These are phyloP conservation scores for Helicoverpa assulta DNA, from an alignment of 2,888 invertebrate genomes.

Conservation along the genomic window DNA sequence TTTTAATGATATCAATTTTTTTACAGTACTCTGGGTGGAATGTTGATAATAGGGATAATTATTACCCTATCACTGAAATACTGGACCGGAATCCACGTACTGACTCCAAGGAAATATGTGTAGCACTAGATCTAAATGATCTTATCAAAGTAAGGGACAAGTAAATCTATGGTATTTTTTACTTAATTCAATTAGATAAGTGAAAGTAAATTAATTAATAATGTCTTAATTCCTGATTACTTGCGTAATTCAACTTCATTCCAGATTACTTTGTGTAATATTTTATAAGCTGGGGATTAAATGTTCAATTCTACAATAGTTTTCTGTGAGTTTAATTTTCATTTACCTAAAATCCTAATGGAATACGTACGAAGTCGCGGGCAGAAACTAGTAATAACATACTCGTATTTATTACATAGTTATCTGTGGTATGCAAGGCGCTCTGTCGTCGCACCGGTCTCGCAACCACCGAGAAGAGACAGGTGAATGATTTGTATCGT, in stretches of 20 bases:
- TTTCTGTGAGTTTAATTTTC: constrained; percentile 58
- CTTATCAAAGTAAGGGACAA: constrained; percentile 89
- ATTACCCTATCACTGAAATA: constrained; percentile 90
- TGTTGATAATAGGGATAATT: constrained; percentile 90
- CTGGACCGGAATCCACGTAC: constrained; percentile 88
- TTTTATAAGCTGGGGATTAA: constrained; percentile 87
- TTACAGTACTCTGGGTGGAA: constrained; percentile 91
- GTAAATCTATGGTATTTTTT: constrained; percentile 81
- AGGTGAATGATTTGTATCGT: too few relatives aligned
- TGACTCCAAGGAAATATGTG: constrained; percentile 89
- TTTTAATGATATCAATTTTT: constrained; percentile 18
- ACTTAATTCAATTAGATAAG: constrained; percentile 86
- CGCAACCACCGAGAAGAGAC: too few relatives aligned
- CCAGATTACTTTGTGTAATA: constrained; percentile 86
- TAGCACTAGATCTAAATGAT: constrained; percentile 89
- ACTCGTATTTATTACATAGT: too few relatives aligned
- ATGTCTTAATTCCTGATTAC: constrained; percentile 87
- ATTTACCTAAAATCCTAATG: too few relatives aligned
- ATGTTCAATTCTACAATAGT: constrained; percentile 82
- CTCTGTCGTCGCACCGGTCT: too few relatives aligned
- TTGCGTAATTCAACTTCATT: constrained; percentile 87
- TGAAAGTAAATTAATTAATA: constrained; percentile 82
- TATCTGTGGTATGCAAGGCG: too few relatives aligned
- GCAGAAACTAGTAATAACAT: too few relatives aligned
- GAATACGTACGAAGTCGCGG: too few relatives aligned